Base-by-base conservation (phyloP, 1,140 invertebrate genomes). In the Aphaenogaster ashmeadi region DNA sequence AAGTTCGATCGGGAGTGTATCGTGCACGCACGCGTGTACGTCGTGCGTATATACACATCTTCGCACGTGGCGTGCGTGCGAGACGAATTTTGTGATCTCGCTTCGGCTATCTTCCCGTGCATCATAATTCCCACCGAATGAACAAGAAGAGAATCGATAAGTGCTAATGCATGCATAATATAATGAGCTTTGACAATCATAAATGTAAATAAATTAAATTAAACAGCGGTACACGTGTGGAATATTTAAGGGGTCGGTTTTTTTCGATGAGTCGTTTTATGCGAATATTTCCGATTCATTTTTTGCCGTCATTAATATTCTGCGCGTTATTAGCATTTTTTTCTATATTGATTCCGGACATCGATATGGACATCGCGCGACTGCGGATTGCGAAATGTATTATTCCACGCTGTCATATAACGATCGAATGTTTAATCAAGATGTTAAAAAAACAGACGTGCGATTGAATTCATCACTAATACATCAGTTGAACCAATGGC, bases 351-450 rank as follows among this genome's bases (percentile, higher is more conserved):
- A 44, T 83, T n/a, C 18, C 38, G 7, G 13, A 33, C 54, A 84
- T 84, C 54, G 54, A 84, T 74, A 50, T 74, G 54, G 33, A 60
- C 41, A 41, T 44, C 15, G 71, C 75, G 47, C 44, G 58, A 87
- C 33, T 33, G 52, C 56, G 84, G 67, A 86, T 88, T 41, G 67
- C 44, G 60, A 89, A 75, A 89, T 89, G 74, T 69, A 87, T 89
- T 87, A 80, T 80, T 79, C 47, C 47, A 56, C 52, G 52, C 56
- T 60, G 80, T 83, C 67, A 58, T 60, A 58, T 36, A 54, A 47
- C 36, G 38, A 38, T 44, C 67, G 80, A 60, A 60, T 84, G 54
- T 84, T 84, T 74, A 60, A 74, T 84, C 67, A 50, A 74, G 27
- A 84, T 75, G 69, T 74, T 84, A 75, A 60, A 75, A 84, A 84